Evolutionary conservation across 2,113 vertebrate genomes (phyloP), one percentile per base, ranked within the genome.

Genomic region (Recurvirostra avosetta): DNA sequence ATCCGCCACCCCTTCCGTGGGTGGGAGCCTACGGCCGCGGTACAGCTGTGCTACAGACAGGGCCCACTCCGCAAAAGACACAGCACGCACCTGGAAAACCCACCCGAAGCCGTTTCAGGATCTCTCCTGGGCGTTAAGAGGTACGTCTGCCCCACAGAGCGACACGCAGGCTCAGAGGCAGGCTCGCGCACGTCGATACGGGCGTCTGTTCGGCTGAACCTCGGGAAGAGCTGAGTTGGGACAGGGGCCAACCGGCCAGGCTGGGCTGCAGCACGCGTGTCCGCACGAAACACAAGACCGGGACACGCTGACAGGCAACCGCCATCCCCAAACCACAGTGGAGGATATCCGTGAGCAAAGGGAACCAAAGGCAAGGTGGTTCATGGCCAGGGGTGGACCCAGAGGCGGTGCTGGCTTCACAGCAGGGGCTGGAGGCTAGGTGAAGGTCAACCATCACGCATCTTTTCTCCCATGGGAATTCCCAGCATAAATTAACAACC

Each of bases 1-100:
- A 63, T 20, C 59, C 3, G 5, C 40, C 30, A 41, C 6, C 11
- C 16, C 10, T 40, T 78, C 59, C 0, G 0, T 17, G n/a, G 47
- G 17, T 47, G n/a, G 53, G n/a, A 89, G 38, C 19, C 41, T 34
- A n/a, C 12, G 36, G 77, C 36, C 32, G 3, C 55, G 26, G 15
- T 10, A 17, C 30, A 34, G 34, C n/a, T 40, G 65, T 32, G 11
- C 79, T 20, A 26, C n/a, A 76, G 52, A n/a, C 49, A 50, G 49
- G 6, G 12, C 49, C 62, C 38, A 27, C 53, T 23, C 70, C 29
- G 50, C 41, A 29, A 32, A 50, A 70, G 36, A 59, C 47, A 45
- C 9, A n/a, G 78, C 45, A 66, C 0, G 1, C 68, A 56, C 29
- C 75, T 59, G 61, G 52, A 58, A 80, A 92, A 70, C 14, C 40